These are phyloP conservation scores for Lophochroa leadbeateri DNA, from an alignment of 2,113 vertebrate genomes.

Conservation along the genomic window DNA sequence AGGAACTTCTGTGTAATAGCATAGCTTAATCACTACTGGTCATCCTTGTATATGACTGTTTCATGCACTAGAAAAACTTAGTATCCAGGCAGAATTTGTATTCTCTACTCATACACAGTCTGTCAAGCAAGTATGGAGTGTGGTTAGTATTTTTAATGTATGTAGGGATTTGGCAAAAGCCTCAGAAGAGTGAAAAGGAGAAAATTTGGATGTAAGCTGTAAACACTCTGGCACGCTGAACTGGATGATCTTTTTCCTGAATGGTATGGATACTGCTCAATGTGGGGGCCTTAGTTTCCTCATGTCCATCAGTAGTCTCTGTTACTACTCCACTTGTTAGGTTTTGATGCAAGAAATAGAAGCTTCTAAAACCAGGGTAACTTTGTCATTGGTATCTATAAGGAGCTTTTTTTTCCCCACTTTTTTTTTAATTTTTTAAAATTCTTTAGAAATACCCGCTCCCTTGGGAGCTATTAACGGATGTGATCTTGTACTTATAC, in stretches of 20 bases:
- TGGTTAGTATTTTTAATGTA: slow-evolving; percentile 76
- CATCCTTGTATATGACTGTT: slow-evolving; percentile 51
- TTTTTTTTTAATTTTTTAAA: not conserved
- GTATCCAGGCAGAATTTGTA: slow-evolving; percentile 66
- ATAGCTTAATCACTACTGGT: slow-evolving; percentile 69
- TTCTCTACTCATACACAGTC: slow-evolving; percentile 53
- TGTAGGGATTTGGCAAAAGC: slow-evolving; percentile 63
- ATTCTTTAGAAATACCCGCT: not conserved
- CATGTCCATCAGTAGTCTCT: slow-evolving; percentile 11
- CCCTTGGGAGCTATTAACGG: not conserved
- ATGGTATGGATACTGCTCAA: not conserved
- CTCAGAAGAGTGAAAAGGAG: slow-evolving; percentile 52
- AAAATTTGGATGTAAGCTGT: slow-evolving; percentile 34
- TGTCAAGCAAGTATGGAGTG: slow-evolving; percentile 47
- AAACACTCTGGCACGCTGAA: slow-evolving; percentile 37
- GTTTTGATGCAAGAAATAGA: not conserved
- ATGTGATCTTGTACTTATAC: not conserved
- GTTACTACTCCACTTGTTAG: slow-evolving; percentile 4
- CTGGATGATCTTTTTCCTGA: slow-evolving; percentile 32
- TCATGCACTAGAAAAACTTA: not conserved
- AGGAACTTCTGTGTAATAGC: slow-evolving; percentile 54
- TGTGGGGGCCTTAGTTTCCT: slow-evolving; percentile 35
- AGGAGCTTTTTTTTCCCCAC: not conserved
- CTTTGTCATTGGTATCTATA: not conserved
- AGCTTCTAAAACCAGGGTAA: not conserved